Evolutionary conservation across 2,888 invertebrate species (phyloP), one percentile per base, ranked within the genome.

Genomic region (Rhagophthalmus giganteus): DNA sequence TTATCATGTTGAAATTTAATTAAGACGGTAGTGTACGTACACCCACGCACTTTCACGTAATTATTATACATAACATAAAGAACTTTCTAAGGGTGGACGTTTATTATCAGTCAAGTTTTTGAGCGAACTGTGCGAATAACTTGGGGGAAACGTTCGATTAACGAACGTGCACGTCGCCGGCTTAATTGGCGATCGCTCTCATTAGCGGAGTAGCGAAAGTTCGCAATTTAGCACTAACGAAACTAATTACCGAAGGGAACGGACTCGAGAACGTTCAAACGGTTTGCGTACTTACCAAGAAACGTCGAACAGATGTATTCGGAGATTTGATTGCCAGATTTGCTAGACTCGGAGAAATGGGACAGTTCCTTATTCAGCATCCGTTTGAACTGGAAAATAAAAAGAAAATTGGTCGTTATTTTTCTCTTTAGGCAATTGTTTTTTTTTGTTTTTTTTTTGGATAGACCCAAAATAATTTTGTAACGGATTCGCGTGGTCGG

Each of bases 321-420:
- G 52, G 98, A 97, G 76, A 99, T 96, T 83, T 98, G 97, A 80
- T 97, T 96, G 71, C 98, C 98, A 65, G 97, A 96, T 79, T 92
- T 95, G 81, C 95, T 96, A 61, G 96, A 95, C 78, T 98, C 98
- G 59, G 97, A 97, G 81, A 98, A 98, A 78, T 98, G 98, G 73
- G 94, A 94, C 71, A 99, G 83, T 79, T 99, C 98, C 81, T 97
- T 94, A 82, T 98, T 98, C 77, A 99, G 86, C 96, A 99, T 97
- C 75, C 96, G 88, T 79, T 98, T 98, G 84, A 99, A 99, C 97
- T 98, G 86, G 51, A 84, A 84, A 68, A n/a, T n/a, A n/a, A 73
- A 64, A 75, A 46, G 27, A 42, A 27, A 50, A 42, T 31, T 8
- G 7, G n/a, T 37, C 24, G 26, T 8, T 4, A 13, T 32, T 13